These are phyloP conservation scores for Eupeodes corollae DNA, from an alignment of 1,140 invertebrate species.

Conservation along the genomic window DNA sequence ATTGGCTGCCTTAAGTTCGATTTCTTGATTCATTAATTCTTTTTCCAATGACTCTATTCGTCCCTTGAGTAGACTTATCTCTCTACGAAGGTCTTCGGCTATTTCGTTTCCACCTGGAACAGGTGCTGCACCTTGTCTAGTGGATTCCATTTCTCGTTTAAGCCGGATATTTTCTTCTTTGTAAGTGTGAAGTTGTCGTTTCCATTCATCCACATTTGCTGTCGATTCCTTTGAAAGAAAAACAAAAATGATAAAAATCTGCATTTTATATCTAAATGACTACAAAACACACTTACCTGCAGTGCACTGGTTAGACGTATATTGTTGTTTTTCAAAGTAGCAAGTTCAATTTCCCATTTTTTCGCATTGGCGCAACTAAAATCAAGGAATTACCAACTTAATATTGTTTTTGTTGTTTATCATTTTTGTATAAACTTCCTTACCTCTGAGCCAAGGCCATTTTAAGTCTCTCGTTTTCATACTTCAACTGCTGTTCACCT, in stretches of 20 bases:
- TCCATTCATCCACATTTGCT: slow-evolving; percentile 97
- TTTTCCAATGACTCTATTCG: slow-evolving; percentile 32
- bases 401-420: not conserved
- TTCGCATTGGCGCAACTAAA: slow-evolving; percentile 89
- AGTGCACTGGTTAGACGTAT: slow-evolving; percentile 85
- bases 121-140: slow-evolving; percentile 17
- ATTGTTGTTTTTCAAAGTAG: slow-evolving; percentile 93
- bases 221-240: slow-evolving; percentile 63
- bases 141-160: slow-evolving; percentile 44
- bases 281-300: slow-evolving; percentile 42
- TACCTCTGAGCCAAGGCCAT: slow-evolving; percentile 90
- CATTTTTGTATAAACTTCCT: slow-evolving; percentile 8
- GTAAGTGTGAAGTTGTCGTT: slow-evolving; percentile 87
- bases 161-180: slow-evolving; percentile 90
- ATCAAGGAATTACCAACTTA: slow-evolving; percentile 9
- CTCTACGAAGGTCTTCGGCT: slow-evolving; percentile 33
- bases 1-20: slow-evolving; percentile 34
- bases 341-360: slow-evolving; percentile 96
- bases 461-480: slow-evolving; percentile 94
- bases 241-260: not conserved
- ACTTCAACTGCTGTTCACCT: slow-evolving; percentile 83
- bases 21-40: slow-evolving; percentile 32
- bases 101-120: slow-evolving; percentile 14
- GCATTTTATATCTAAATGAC: not conserved
- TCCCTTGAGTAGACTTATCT: slow-evolving; percentile 30